phyloP scores from a whole-genome alignment of 2,113 vertebrate genomes.

The Mola mola region DNA sequence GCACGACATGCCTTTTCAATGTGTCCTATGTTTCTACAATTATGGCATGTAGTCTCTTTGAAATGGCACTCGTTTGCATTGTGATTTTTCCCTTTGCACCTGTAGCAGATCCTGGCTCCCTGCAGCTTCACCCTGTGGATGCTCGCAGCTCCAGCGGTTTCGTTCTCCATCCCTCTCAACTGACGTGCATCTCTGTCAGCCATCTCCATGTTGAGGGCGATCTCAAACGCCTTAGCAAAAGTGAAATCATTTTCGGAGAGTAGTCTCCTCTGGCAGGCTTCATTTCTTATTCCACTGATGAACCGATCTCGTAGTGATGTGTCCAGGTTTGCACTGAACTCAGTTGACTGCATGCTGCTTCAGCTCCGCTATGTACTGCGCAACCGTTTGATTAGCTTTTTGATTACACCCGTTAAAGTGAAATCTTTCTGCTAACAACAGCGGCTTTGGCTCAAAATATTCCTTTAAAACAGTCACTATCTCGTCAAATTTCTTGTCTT shows the following conservation, averaged over 20 bases:
- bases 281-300: conserved; percentile 17
- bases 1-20: conserved; percentile 6
- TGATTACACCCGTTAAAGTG: conserved; percentile 12
- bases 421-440: conserved; percentile 31
- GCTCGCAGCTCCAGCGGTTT: not conserved
- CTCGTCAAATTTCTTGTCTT: conserved; percentile 26
- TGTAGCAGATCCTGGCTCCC: conserved; percentile 6
- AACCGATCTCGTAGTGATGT: conserved; percentile 23
- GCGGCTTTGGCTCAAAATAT: conserved; percentile 30
- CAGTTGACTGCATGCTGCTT: conserved; percentile 29
- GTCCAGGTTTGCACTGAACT: conserved; percentile 14
- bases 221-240: conserved; percentile 20
- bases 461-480: conserved; percentile 24
- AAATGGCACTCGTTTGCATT: conserved; percentile 20
- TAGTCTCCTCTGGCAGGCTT: conserved; percentile 26
- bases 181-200: conserved; percentile 11
- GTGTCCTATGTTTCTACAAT: conserved; percentile 6
- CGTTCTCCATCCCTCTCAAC: not conserved
- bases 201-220: conserved; percentile 29
- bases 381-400: conserved; percentile 12
- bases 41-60: conserved; percentile 24
- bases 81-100: conserved; percentile 22
- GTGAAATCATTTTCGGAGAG: conserved; percentile 18
- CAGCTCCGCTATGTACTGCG: conserved; percentile 21
- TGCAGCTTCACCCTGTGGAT: not conserved